A percentile compares a stretch with the other conserved stretches of the same genome.
Evolutionary conservation across 2,797 vertebrate species (phyloP).

Genomic region (Siniperca scherzeri): DNA sequence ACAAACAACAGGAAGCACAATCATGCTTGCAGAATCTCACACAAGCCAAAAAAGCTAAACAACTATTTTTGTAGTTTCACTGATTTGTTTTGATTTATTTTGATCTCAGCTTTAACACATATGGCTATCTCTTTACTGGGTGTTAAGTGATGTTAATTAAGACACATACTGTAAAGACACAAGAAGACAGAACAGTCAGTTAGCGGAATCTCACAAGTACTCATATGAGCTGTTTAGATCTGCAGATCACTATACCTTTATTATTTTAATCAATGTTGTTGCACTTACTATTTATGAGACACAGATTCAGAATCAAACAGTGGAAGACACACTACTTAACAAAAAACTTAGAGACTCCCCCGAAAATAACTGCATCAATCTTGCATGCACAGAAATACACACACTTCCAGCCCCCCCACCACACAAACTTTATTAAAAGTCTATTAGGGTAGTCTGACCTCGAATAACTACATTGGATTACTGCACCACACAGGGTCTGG

Average conservation of each 20-base stretch:
- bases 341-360: background rate
- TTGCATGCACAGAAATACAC: conserved; percentile 1
- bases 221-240: background rate
- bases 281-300: background rate
- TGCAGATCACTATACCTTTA: background rate
- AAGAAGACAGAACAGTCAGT: background rate
- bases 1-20: background rate
- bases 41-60: background rate
- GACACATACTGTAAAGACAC: background rate
- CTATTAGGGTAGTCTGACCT: conserved; percentile 74
- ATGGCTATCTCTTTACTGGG: background rate
- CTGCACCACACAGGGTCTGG: conserved; percentile 76
- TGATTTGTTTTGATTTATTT: background rate
- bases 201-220: background rate
- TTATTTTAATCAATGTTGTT: background rate
- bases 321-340: background rate
- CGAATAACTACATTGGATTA: conserved; percentile 67
- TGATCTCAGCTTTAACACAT: background rate
- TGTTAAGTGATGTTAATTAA: background rate
- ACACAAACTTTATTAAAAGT: conserved; percentile 78
- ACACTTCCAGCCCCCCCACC: conserved; percentile 6
- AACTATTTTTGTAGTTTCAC: background rate
- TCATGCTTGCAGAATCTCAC: background rate
- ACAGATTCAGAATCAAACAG: background rate
- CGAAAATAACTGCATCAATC: background rate